Conservation (phyloP, 2,888 invertebrate species). For the Lysandra bellargus region DNA sequence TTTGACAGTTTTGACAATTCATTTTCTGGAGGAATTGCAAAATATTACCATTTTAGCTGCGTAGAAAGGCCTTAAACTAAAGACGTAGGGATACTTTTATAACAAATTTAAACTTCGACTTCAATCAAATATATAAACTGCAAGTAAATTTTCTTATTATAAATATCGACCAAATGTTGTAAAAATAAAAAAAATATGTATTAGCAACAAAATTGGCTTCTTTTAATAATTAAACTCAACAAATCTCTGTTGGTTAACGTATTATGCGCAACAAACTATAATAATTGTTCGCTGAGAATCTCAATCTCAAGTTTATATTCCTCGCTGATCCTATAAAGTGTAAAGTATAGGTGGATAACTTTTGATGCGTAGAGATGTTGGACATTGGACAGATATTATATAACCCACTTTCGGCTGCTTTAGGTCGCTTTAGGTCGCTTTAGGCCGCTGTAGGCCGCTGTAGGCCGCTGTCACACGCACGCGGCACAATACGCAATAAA, state of each 20-base stretch:
- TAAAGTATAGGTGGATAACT: too few species aligned
- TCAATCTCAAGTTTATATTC: too few species aligned
- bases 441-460: neutral
- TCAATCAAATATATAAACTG: neutral
- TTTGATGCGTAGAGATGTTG: too few species aligned
- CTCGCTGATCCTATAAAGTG: too few species aligned
- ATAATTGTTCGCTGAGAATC: too few species aligned
- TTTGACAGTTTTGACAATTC: too few species aligned
- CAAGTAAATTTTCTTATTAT: neutral
- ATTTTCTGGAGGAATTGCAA: too few species aligned
- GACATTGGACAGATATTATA: neutral
- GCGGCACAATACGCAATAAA: slow-evolving; percentile 37
- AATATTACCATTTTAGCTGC: neutral
- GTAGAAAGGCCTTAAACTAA: neutral
- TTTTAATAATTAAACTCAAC: neutral
- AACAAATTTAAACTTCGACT: neutral
- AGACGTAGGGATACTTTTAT: neutral
- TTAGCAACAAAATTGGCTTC: too few species aligned
- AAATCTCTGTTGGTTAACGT: neutral
- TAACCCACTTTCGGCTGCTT: neutral
- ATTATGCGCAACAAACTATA: neutral
- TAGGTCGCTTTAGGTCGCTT: neutral
- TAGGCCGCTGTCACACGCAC: slow-evolving; percentile 48
- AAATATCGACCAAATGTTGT: neutral
- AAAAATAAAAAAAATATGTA: neutral